Base-by-base conservation (phyloP, 2,797 vertebrate genomes). In the Tapera naevia region DNA sequence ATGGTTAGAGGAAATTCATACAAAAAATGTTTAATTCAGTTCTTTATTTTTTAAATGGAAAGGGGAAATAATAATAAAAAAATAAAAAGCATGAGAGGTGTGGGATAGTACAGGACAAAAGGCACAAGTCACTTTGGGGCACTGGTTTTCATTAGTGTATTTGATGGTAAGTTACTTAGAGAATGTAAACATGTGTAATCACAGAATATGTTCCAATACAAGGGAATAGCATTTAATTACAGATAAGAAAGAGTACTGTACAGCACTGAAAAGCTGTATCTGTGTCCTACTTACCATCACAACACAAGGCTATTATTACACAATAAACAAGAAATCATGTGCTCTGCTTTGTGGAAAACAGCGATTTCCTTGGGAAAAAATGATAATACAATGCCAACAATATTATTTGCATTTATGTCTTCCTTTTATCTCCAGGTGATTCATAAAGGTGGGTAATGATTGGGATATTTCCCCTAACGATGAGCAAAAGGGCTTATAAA, bases 151-250 rank as follows among this genome's bases (percentile, higher is more conserved):
- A 71, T 79, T 86, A 66, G 61, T 51, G 66, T 37, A 75, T 95
- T 91, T 53, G 80, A 80, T 32, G 23, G 81, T 46, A 92, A 70
- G 61, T 80, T 94, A 88, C 80, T 86, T 33, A 82, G 35, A 37
- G 60, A 75, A 62, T 30, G 67, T 80, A 86, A 96, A 92, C 32
- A 56, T 35, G 43, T 89, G 65, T 81, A 83, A 93, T 86, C 95
- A 91, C 83, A 91, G 45, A 67, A 23, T 39, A 48, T 10, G 13
- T 83, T 92, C 83, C 93, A 88, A 90, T 94, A 91, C 82, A 80
- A 91, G 93, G 80, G 89, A 95, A 93, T 94, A 93, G 57, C 86
- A 82, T 95, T 95, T 97, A 95, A 97, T 97, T 97, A 97, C 95
- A 93, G 96, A 89, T 91, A 79, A 93, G 71, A 94, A 90, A 69